Evolutionary conservation across 2,888 invertebrate species (phyloP).

Genomic region (Notodonta dromedarius): DNA sequence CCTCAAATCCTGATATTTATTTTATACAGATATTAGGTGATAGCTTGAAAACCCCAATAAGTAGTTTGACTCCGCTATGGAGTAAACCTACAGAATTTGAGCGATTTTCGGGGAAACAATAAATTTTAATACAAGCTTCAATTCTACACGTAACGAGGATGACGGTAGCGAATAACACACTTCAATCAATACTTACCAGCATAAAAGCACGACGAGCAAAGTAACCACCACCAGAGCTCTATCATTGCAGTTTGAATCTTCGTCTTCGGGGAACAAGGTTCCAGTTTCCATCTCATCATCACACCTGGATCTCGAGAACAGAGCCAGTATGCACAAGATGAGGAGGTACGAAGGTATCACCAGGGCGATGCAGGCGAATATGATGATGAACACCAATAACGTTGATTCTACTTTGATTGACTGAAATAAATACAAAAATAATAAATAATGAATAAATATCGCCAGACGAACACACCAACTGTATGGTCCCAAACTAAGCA

Average conservation of each 20-base stretch:
- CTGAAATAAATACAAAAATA: conserved; percentile 68
- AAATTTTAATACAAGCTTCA: too few relatives aligned
- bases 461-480: too few relatives aligned
- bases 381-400: conserved; percentile 86
- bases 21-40: too few relatives aligned
- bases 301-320: conserved; percentile 65
- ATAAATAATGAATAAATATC: too few relatives aligned
- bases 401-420: conserved; percentile 88
- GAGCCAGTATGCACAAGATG: conserved; percentile 82
- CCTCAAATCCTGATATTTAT: too few relatives aligned
- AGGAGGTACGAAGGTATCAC: conserved; percentile 85
- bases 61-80: too few relatives aligned
- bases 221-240: conserved; percentile 66
- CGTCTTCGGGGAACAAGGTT: conserved; percentile 66
- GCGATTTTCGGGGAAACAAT: too few relatives aligned
- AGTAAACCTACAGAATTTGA: too few relatives aligned
- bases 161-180: too few relatives aligned
- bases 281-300: conserved; percentile 73
- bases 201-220: conserved; percentile 68
- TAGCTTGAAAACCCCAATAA: too few relatives aligned
- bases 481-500: too few relatives aligned
- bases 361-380: conserved; percentile 86
- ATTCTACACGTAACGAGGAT: too few relatives aligned
- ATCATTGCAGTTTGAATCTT: conserved; percentile 70
- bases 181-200: conserved; percentile 63